Conservation (phyloP, 2,113 vertebrate genomes). For the Ammodytes marinus region DNA sequence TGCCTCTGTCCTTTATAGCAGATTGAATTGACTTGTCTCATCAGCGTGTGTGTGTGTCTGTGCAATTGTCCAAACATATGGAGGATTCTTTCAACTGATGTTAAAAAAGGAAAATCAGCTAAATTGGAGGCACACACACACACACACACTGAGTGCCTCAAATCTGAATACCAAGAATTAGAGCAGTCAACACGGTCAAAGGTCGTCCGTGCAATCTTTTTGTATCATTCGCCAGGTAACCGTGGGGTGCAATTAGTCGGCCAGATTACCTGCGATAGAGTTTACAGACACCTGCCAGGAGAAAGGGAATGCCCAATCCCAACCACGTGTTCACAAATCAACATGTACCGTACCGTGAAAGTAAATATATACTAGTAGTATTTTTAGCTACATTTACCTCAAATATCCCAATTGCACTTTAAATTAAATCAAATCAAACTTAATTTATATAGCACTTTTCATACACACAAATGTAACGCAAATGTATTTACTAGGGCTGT, state of each 20-base stretch:
- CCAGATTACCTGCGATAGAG: constrained; percentile 49
- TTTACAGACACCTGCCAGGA: constrained; percentile 23
- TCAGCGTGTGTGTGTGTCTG: constrained; percentile 31
- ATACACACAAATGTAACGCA: too few relatives aligned
- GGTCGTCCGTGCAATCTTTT: constrained; percentile 8
- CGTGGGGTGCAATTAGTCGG: constrained; percentile 58
- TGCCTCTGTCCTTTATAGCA: constrained; percentile 52
- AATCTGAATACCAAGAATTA: too few relatives aligned
- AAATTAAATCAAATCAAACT: too few relatives aligned
- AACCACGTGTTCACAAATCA: not conserved
- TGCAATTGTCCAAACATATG: constrained; percentile 55
- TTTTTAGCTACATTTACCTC: not conserved
- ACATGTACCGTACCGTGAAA: not conserved
- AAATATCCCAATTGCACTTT: not conserved
- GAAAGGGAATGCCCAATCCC: not conserved
- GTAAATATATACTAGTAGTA: not conserved
- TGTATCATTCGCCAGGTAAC: constrained; percentile 49
- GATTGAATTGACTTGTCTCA: constrained; percentile 63
- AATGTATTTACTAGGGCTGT: too few relatives aligned
- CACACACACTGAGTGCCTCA: not conserved
- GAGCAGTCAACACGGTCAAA: not conserved
- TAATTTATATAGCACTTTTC: too few relatives aligned
- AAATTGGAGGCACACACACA: constrained; percentile 23
- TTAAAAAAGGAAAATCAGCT: constrained; percentile 45
- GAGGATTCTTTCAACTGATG: constrained; percentile 43